Evolutionary conservation across 1,140 invertebrate species (phyloP).

Genomic region (Trichogramma pretiosum): DNA sequence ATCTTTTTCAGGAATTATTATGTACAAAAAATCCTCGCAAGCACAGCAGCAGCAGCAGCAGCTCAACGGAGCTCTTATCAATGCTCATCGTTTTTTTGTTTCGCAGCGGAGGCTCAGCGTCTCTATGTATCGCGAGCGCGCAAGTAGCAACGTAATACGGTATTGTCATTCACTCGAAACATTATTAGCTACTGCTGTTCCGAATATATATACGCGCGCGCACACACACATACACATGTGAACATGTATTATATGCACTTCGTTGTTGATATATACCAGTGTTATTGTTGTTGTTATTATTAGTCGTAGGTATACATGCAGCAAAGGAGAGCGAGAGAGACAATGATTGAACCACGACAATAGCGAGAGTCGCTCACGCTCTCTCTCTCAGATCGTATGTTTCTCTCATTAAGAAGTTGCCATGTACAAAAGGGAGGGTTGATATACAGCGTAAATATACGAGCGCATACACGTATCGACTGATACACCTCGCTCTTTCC

Average conservation of each 20-base stretch:
- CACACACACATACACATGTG: not conserved
- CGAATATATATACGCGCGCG: not conserved
- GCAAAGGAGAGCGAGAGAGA: conserved; percentile 9
- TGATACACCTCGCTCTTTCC: no score
- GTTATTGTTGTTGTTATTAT: conserved; percentile 23
- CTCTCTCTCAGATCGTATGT: conserved; percentile 17
- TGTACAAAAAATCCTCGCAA: no score
- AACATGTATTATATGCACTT: not conserved
- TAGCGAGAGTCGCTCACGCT: not conserved
- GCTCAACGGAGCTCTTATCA: no score
- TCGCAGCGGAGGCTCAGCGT: no score
- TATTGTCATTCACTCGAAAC: not conserved
- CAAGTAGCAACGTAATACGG: no score
- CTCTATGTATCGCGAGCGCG: no score
- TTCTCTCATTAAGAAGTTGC: conserved; percentile 31
- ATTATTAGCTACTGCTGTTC: conserved; percentile 4
- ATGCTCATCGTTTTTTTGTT: no score
- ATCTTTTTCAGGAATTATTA: no score
- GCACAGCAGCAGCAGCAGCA: no score
- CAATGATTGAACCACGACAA: conserved; percentile 24
- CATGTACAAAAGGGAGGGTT: conserved; percentile 18
- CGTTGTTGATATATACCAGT: no score
- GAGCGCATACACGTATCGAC: no score
- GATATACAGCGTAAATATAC: not conserved
- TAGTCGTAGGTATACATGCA: no score